Evolutionary conservation across 2,888 invertebrate species (phyloP).

Genomic region (Agrenia bidenticulata): DNA sequence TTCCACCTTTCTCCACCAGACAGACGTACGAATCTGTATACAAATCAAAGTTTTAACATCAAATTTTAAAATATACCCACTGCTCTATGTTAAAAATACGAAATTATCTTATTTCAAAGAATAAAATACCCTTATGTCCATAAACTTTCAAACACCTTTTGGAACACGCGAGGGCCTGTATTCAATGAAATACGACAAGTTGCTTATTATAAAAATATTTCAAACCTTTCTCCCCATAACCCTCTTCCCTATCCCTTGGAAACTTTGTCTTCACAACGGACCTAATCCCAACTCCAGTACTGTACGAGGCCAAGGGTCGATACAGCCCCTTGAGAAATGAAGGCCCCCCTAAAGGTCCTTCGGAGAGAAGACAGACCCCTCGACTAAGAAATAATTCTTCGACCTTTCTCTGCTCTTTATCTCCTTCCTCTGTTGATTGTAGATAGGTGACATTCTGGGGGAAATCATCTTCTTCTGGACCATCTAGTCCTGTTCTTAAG

Average conservation of each 20-base stretch:
- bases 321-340: conserved; percentile 49
- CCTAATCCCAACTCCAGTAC: conserved; percentile 48
- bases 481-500: conserved; percentile 45
- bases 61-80: not conserved
- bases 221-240: not conserved
- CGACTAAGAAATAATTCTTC: conserved; percentile 47
- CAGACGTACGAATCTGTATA: conserved; percentile 39
- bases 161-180: no score
- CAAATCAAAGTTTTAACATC: not conserved
- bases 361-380: conserved; percentile 45
- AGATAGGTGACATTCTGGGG: conserved; percentile 36
- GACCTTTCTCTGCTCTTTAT: not conserved
- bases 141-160: no score
- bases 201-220: no score
- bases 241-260: conserved; percentile 21
- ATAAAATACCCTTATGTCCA: no score
- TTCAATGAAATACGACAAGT: no score
- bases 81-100: no score
- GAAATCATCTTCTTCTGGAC: conserved; percentile 39
- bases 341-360: conserved; percentile 49
- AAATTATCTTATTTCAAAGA: no score
- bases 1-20: conserved; percentile 49
- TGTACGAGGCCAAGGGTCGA: conserved; percentile 48
- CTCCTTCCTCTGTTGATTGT: conserved; percentile 7
- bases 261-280: conserved; percentile 44